A percentile compares a stretch with the other conserved stretches of the same genome.
phyloP scores from a whole-genome alignment of 2,888 invertebrate genomes.

The Melipona beecheii region DNA sequence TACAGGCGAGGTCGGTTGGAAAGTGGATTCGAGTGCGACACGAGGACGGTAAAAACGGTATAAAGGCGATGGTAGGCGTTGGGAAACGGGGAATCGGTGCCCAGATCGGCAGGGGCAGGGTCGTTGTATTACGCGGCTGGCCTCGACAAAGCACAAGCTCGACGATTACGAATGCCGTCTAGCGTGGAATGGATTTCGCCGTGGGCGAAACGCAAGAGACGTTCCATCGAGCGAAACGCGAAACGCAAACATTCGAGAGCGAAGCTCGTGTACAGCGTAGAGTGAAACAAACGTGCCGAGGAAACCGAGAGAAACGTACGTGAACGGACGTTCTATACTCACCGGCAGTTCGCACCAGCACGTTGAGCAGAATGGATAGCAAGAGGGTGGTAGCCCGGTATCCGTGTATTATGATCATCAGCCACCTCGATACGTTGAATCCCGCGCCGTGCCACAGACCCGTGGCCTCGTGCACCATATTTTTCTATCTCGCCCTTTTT shows the following conservation, averaged over 20 bases:
- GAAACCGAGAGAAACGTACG: constrained; percentile 25
- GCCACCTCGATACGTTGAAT: constrained; percentile 78
- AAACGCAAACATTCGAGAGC: constrained; percentile 37
- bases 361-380: constrained; percentile 80
- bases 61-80: constrained; percentile 44
- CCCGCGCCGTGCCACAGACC: constrained; percentile 78
- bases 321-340: constrained; percentile 65
- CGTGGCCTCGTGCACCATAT: constrained; percentile 80
- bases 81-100: background rate
- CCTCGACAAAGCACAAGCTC: constrained; percentile 39
- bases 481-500: constrained; percentile 64
- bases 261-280: background rate
- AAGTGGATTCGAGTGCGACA: constrained; percentile 8
- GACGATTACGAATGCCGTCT: constrained; percentile 34
- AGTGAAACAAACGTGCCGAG: constrained; percentile 25
- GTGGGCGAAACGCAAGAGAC: constrained; percentile 35
- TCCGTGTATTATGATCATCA: constrained; percentile 78
- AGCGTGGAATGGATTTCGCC: constrained; percentile 35
- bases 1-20: background rate
- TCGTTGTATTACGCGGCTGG: background rate
- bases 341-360: constrained; percentile 79
- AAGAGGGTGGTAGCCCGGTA: constrained; percentile 79
- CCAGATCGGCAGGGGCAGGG: constrained; percentile 3
- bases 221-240: constrained; percentile 31
- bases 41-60: constrained; percentile 17